Evolutionary conservation across 2,888 invertebrate genomes (phyloP).

Genomic region (Malachius bipustulatus): DNA sequence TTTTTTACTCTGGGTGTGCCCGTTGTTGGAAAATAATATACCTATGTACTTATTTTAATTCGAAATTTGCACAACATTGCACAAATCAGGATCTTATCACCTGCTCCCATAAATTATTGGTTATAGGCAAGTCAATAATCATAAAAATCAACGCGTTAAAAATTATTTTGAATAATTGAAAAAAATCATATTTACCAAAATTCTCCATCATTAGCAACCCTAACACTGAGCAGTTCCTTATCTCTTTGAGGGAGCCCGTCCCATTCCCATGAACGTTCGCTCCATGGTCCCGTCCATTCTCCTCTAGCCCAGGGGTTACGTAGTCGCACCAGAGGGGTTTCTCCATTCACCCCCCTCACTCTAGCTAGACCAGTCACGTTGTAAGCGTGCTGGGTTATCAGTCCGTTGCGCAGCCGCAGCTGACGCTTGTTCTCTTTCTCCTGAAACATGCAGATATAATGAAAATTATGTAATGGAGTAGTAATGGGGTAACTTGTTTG

Average conservation of each 20-base stretch:
- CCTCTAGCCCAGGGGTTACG: conserved; percentile 55
- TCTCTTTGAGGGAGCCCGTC: conserved; percentile 50
- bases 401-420: conserved; percentile 46
- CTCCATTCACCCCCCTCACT: conserved; percentile 47
- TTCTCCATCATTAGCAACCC: conserved; percentile 54
- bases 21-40: no score
- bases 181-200: conserved; percentile 44
- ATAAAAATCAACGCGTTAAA: no score
- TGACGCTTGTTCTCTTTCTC: conserved; percentile 46
- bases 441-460: no score
- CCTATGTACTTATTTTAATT: no score
- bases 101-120: no score
- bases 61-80: no score
- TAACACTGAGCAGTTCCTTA: conserved; percentile 49
- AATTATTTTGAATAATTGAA: no score
- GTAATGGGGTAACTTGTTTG: no score
- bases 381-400: conserved; percentile 57
- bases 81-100: no score
- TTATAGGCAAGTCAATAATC: no score
- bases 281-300: conserved; percentile 63
- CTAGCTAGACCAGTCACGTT: conserved; percentile 59
- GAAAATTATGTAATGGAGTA: no score
- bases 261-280: conserved; percentile 58
- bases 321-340: conserved; percentile 49
- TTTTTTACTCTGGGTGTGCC: no score